Evolutionary conservation across 2,888 invertebrate genomes (phyloP).

Genomic region (Xylophagus ater): DNA sequence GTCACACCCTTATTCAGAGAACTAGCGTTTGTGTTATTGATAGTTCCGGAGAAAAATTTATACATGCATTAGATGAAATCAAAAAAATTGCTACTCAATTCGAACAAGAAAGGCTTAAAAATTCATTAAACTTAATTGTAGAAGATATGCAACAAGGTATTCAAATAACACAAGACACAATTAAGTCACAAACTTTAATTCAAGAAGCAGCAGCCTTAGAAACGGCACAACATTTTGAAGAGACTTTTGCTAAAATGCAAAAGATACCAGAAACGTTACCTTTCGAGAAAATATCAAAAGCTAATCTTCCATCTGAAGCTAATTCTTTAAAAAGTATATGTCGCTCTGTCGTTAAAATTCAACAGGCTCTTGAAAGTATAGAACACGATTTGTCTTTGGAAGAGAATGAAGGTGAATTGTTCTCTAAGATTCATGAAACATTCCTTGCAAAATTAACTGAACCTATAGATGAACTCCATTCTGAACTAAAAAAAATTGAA

Average conservation of each 20-base stretch:
- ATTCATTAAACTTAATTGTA: conserved; percentile 40
- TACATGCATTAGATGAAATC: conserved; percentile 44
- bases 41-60: conserved; percentile 46
- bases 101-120: conserved; percentile 38
- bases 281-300: conserved; percentile 28
- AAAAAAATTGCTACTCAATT: conserved; percentile 41
- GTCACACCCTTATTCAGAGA: conserved; percentile 54
- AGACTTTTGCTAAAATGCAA: conserved; percentile 36
- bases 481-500: conserved; percentile 28
- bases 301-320: conserved; percentile 34
- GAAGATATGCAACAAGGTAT: conserved; percentile 44
- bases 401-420: conserved; percentile 32
- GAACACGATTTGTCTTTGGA: conserved; percentile 35
- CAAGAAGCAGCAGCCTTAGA: conserved; percentile 42
- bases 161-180: conserved; percentile 44
- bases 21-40: conserved; percentile 57
- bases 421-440: conserved; percentile 31
- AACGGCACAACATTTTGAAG: conserved; percentile 35
- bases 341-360: conserved; percentile 39
- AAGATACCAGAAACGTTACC: conserved; percentile 24
- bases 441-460: conserved; percentile 31
- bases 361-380: conserved; percentile 37
- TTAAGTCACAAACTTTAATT: conserved; percentile 44
- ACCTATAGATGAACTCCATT: conserved; percentile 30
- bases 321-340: conserved; percentile 32